phyloP scores from a whole-genome alignment of 2,888 invertebrate genomes.

The Taphrorychus bicolor region DNA sequence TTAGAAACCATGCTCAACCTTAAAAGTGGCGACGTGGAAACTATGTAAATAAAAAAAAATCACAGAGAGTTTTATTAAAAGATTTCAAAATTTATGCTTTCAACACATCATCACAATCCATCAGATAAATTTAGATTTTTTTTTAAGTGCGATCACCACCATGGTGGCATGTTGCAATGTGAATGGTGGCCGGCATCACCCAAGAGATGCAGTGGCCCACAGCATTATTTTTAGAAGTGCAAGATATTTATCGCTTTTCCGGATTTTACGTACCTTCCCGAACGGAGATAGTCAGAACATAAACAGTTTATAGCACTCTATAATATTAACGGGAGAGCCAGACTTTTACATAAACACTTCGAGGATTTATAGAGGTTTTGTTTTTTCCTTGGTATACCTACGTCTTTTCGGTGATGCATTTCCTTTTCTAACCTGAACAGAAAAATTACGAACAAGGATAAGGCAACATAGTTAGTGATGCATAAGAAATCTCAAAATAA shows the following conservation, averaged over 20 bases:
- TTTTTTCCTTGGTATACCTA: slow-evolving; percentile 3
- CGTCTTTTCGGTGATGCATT: neutral
- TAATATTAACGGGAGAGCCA: slow-evolving; percentile 27
- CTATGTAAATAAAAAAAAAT: too few relatives aligned
- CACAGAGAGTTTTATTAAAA: too few relatives aligned
- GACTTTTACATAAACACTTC: slow-evolving; percentile 24
- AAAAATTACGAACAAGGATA: slow-evolving; percentile 26
- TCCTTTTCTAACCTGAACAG: neutral
- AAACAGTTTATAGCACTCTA: slow-evolving; percentile 33
- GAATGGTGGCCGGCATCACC: neutral
- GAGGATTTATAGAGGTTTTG: slow-evolving; percentile 16
- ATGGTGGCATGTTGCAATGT: neutral
- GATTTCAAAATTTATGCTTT: neutral
- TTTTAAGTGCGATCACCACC: neutral
- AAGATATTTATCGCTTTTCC: slow-evolving; percentile 5
- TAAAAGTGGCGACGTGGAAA: too few relatives aligned
- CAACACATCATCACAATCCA: neutral
- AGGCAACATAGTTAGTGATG: slow-evolving; percentile 17
- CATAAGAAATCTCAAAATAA: slow-evolving; percentile 26
- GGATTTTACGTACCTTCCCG: neutral
- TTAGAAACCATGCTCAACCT: too few relatives aligned
- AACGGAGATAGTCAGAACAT: slow-evolving; percentile 1
- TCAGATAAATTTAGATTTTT: neutral
- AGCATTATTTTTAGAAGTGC: slow-evolving; percentile 7
- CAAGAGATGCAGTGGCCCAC: too few relatives aligned